Base-by-base conservation (phyloP, 2,888 invertebrate genomes). In the Drosophila mercatorum region DNA sequence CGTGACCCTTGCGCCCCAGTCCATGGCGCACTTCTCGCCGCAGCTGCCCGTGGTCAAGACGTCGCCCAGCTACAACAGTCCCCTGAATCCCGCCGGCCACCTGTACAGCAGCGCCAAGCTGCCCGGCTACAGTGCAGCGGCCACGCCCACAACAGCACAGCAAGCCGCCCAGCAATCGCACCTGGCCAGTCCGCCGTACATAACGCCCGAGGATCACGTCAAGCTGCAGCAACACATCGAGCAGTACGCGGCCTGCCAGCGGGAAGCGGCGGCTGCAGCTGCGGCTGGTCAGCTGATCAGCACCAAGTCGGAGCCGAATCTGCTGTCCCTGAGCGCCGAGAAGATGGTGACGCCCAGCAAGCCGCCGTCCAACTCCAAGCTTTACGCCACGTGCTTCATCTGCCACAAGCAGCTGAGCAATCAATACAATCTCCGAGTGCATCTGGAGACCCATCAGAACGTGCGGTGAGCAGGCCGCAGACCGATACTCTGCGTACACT, bases 361-460 rank as follows among this genome's bases (percentile, higher is more conserved):
- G 76, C 80, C 92, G 59, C 91, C 91, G 1, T 91, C 93, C 7
- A 93, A 92, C 78, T 93, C 93, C n/a, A 95, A 95, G 91, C 80
- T 94, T n/a, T 94, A 94, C 86, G 95, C 96, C 6, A 95, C 96
- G 17, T 97, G 97, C 92, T 95, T 95, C 70, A 95, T 97, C 59
- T 97, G 97, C 93, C 96, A 97, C 90, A 97, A 97, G 92, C 96
- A 97, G 67, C 94, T 97, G 56, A 97, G 97, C 92, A 97, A 97
- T 93, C 97, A 97, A 92, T 97, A 97, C 94, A 97, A 97, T 92
- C 93, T 97, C 83, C 94, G 97, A 69, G 97, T 97, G 70, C 97
- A 97, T 90, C 95, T 97, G 95, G 97, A 97, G 91, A 97, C 97
- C 26, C 97, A 97, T 92, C 96, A 97, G 89, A 97, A 97, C 78